phyloP scores from a whole-genome alignment of 2,888 invertebrate genomes.

The Steinernema scapterisci region DNA sequence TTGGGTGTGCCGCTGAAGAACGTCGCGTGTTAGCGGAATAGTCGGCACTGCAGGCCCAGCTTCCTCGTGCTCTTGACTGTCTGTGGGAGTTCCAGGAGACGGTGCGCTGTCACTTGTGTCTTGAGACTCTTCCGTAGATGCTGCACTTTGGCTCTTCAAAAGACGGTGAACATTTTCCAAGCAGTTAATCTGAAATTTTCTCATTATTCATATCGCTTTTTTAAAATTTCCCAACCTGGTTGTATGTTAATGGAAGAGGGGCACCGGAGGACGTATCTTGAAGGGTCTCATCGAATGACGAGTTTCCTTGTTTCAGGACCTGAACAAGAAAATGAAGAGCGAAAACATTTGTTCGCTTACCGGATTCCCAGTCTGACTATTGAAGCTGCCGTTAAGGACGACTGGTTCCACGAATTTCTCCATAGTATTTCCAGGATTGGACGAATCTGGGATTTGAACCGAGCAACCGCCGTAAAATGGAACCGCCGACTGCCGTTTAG shows the following conservation, averaged over 20 bases:
- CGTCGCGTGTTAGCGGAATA: conserved; percentile 59
- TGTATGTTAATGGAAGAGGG: conserved; percentile 38
- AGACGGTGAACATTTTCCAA: conserved; percentile 66
- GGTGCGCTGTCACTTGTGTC: background rate
- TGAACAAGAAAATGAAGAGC: too few species aligned
- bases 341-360: background rate
- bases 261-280: background rate
- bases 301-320: background rate
- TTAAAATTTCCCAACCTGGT: conserved; percentile 32
- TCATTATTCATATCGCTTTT: background rate
- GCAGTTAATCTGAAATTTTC: conserved; percentile 63
- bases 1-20: conserved; percentile 58
- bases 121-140: background rate
- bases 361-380: background rate
- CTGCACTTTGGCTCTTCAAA: conserved; percentile 55
- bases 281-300: background rate
- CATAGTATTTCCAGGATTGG: background rate
- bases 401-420: background rate
- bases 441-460: background rate
- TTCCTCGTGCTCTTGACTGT: background rate
- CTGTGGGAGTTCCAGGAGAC: background rate
- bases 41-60: conserved; percentile 39
- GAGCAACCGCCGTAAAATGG: background rate
- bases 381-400: background rate
- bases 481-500: background rate